phyloP scores from a whole-genome alignment of 1,140 invertebrate genomes.

The Amyelois transitella region DNA sequence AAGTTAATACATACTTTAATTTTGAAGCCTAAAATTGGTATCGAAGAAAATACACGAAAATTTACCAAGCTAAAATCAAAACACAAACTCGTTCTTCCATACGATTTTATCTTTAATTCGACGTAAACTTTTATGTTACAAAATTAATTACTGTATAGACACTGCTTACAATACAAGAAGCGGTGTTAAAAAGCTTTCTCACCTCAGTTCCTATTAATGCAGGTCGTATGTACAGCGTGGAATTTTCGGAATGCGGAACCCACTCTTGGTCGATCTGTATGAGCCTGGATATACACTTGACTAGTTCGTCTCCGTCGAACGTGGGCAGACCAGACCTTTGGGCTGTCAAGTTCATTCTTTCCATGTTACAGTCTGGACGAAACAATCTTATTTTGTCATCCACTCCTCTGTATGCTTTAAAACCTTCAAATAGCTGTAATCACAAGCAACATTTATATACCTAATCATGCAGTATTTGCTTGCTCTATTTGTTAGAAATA shows the following conservation, averaged over 20 bases:
- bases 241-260: slow-evolving; percentile 92
- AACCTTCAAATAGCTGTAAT: slow-evolving; percentile 96
- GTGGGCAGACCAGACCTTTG: slow-evolving; percentile 88
- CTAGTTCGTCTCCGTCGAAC: slow-evolving; percentile 92
- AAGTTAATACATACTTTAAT: too few species aligned
- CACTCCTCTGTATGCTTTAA: slow-evolving; percentile 96
- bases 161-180: too few species aligned
- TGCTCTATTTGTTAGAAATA: too few species aligned
- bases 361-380: slow-evolving; percentile 96
- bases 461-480: too few species aligned
- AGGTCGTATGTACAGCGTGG: slow-evolving; percentile 96
- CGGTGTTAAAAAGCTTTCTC: too few species aligned
- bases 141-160: not conserved
- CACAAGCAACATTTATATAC: too few species aligned
- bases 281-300: slow-evolving; percentile 90
- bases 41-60: too few species aligned
- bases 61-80: too few species aligned
- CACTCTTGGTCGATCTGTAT: slow-evolving; percentile 96
- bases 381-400: slow-evolving; percentile 96
- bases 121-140: too few species aligned
- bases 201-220: slow-evolving; percentile 98
- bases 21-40: too few species aligned
- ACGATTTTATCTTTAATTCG: too few species aligned
- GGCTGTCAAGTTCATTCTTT: slow-evolving; percentile 92
- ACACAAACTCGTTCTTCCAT: too few species aligned